Evolutionary conservation across 2,797 vertebrate genomes (phyloP), one percentile per base, ranked within the genome.

Genomic region (Kryptopterus vitreolus): DNA sequence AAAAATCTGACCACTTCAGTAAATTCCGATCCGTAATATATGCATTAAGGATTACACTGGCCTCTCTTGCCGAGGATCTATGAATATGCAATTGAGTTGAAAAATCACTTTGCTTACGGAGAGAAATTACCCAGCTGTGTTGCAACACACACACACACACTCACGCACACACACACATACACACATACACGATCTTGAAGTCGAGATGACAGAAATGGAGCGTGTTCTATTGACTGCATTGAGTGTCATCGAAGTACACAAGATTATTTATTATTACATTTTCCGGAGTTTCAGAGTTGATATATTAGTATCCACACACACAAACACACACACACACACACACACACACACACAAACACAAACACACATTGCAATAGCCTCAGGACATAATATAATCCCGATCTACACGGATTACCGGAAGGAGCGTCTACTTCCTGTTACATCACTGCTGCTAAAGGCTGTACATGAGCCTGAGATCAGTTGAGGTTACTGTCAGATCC

Each of bases 21-120:
- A 73, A 80, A 81, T 77, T 82, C 55, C 52, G 26, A 77, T 69
- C 78, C 79, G 78, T 82, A 83, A 87, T 84, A 70, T 83, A 84
- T 81, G 82, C 82, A 78, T 82, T 86, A 82, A 77, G 63, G 76
- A 83, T 79, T 78, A 82, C 78, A 66, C 66, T 12, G 20, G 72
- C 53, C 68, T 35, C 74, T 77, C 76, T 82, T 61, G 38, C 72
- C 58, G 53, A 76, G 62, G 15, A 69, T 31, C 82, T 81, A 82
- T 87, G 82, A 86, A 86, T 86, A 85, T 82, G 83, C 80, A 86
- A 87, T 82, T 71, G 76, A 81, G 63, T 62, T 76, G 79, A 76
- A 77, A 84, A 81, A 86, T 85, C 70, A 77, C 53, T 75, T 71
- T 82, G 82, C 80, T 86, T 85, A 80, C 79, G 78, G 76, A 79